Evolutionary conservation across 2,797 vertebrate genomes (phyloP).

Genomic region (Lates japonicus): DNA sequence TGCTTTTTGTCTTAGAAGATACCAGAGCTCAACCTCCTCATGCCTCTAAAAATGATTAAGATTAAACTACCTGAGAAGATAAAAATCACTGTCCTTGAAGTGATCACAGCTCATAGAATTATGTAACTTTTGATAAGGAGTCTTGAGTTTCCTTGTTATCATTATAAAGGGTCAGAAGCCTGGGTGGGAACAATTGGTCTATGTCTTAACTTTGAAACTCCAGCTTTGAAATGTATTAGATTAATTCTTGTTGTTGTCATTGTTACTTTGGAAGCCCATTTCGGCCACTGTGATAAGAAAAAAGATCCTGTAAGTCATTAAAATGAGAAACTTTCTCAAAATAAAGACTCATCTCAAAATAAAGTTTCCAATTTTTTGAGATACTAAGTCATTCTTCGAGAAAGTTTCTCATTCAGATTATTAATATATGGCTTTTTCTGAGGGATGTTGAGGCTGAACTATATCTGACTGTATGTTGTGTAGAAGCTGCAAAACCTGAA

Average conservation of each 20-base stretch:
- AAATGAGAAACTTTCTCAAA: too few relatives aligned
- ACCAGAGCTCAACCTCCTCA: too few relatives aligned
- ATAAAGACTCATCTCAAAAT: too few relatives aligned
- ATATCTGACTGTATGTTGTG: constrained; percentile 12
- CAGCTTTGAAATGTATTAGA: not conserved
- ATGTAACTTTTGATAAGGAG: not conserved
- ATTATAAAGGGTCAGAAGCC: not conserved
- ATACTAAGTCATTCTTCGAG: too few relatives aligned
- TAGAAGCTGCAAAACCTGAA: not conserved
- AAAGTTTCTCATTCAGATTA: not conserved
- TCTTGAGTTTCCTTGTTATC: not conserved
- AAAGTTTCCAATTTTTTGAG: too few relatives aligned
- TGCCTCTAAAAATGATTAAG: too few relatives aligned
- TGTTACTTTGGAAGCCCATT: too few relatives aligned
- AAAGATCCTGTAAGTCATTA: too few relatives aligned
- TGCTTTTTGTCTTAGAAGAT: not conserved
- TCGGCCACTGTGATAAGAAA: too few relatives aligned
- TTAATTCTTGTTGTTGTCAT: not conserved
- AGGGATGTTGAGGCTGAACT: not conserved
- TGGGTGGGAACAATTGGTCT: not conserved
- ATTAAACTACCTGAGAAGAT: too few relatives aligned
- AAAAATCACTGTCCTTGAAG: too few relatives aligned
- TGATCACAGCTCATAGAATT: not conserved
- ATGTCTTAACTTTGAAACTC: not conserved
- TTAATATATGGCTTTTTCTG: not conserved